Base-by-base conservation (phyloP, 2,113 vertebrate genomes). In the Nannobrachium achirus region DNA sequence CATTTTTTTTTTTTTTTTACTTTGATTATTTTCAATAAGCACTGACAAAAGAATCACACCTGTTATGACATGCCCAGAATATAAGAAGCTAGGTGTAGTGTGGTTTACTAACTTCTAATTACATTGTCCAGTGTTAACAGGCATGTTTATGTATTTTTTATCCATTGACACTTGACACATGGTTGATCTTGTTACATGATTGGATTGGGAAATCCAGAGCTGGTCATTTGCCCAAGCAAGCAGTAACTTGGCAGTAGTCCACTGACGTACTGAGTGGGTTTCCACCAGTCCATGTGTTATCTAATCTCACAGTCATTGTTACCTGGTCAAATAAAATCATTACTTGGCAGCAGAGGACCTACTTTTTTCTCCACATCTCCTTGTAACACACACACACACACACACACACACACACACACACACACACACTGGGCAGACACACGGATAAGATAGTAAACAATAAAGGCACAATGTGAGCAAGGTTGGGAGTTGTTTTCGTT, bases 401-500 rank as follows among this genome's bases (percentile, higher is more conserved):
- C 25, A 25, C 25, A 25, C 25, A 25, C 25, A 25, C 25, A 25
- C 25, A 25, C 25, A 25, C 25, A 25, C 25, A 25, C 25, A 25
- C 25, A 25, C 25, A 25, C 25, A 25, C 25, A 33, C 6, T 33
- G 25, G 25, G 25, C 25, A 33, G 25, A 33, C 25, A 33, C 25
- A 63, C 45, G 52, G 82, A 89, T 88, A 86, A 86, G 81, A 39
- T 33, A 33, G 25, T 33, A 33, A 33, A 33, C 25, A 33, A 33
- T 33, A 33, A 61, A 71, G 74, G 70, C 58, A 70, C 80, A 83
- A 70, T 80, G 74, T 67, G 48, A 66, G 58, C 55, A 67, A 72
- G 71, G 80, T 62, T 56, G 69, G 70, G 70, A 77, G 76, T 77
- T 88, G 86, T 89, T 85, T 88, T 88, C 25, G 25, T 33, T 86